phyloP scores from a whole-genome alignment of 2,888 invertebrate species.

The Drosophila tanythrix region DNA sequence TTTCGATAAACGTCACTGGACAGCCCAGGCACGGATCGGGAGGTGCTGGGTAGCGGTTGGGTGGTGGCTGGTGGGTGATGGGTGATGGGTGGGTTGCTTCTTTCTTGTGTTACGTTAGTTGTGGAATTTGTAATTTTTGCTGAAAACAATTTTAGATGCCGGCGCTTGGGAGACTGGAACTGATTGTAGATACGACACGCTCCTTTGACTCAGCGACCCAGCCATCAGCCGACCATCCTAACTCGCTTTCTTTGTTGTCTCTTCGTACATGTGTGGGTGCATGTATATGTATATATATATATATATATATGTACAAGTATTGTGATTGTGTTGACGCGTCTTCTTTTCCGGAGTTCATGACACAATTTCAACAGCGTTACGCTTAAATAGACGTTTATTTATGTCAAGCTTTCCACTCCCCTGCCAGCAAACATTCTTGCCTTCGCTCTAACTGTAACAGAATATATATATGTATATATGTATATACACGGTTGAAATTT shows the following conservation, averaged over 20 bases:
- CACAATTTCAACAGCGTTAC: constrained; percentile 73
- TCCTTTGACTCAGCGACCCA: constrained; percentile 65
- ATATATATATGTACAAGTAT: constrained; percentile 9
- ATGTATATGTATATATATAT: constrained; percentile 1
- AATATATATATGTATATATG: constrained; percentile 10
- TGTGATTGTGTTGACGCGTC: constrained; percentile 57
- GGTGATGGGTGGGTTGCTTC: not conserved
- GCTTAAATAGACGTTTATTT: constrained; percentile 66
- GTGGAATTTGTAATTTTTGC: constrained; percentile 72
- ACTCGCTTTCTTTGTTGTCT: constrained; percentile 47
- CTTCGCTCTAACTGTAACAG: constrained; percentile 25
- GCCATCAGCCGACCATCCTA: constrained; percentile 14
- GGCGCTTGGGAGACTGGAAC: constrained; percentile 60
- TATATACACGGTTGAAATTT: not conserved
- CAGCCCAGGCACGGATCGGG: constrained; percentile 10
- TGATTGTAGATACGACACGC: constrained; percentile 84
- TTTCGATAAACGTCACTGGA: constrained; percentile 52
- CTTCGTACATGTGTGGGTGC: not conserved
- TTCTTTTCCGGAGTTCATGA: constrained; percentile 75
- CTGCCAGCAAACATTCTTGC: constrained; percentile 26
- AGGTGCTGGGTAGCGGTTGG: not conserved
- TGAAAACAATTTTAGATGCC: constrained; percentile 67
- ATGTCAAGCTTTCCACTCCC: constrained; percentile 40
- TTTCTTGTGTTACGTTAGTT: constrained; percentile 56
- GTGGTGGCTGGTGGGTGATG: not conserved